These are phyloP conservation scores for Macrophya alboannulata DNA, from an alignment of 2,888 invertebrate species.

Conservation along the genomic window DNA sequence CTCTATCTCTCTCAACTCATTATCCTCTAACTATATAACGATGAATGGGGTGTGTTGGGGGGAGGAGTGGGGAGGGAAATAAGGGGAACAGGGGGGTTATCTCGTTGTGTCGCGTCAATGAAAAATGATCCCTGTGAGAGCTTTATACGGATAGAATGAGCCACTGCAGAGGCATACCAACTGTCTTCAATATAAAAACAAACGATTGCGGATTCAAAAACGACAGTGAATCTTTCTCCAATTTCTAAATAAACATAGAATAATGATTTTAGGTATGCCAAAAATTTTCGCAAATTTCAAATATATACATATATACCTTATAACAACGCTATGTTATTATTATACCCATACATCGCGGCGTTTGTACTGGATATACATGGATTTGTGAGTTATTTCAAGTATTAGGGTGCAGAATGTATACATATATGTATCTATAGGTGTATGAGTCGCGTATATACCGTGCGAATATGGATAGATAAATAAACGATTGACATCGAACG, in stretches of 20 bases:
- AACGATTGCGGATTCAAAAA: slow-evolving; percentile 44
- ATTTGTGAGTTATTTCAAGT: too few species aligned
- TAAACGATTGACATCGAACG: slow-evolving; percentile 71
- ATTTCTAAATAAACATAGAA: not conserved
- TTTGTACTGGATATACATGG: too few species aligned
- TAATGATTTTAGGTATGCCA: too few species aligned
- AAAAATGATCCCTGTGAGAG: slow-evolving; percentile 77
- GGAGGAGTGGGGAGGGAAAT: slow-evolving; percentile 53
- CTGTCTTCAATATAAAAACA: slow-evolving; percentile 70
- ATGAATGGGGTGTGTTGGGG: slow-evolving; percentile 31
- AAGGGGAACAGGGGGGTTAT: slow-evolving; percentile 66
- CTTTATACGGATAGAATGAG: slow-evolving; percentile 64
- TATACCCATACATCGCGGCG: too few species aligned
- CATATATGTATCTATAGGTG: too few species aligned
- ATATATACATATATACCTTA: too few species aligned
- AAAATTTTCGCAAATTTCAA: too few species aligned
- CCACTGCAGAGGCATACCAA: slow-evolving; percentile 64
- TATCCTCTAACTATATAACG: not conserved
- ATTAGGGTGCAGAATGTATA: not conserved
- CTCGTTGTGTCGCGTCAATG: slow-evolving; percentile 70
- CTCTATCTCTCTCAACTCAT: not conserved
- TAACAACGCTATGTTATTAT: too few species aligned
- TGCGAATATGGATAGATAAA: slow-evolving; percentile 53
- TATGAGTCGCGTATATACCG: not conserved
- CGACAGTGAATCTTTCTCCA: not conserved